Percentiles rank a stretch among this genome's conserved stretches.
These are phyloP conservation scores for Spatulosminthurus flaviceps DNA, from an alignment of 2,888 invertebrate genomes.

Conservation along the genomic window DNA sequence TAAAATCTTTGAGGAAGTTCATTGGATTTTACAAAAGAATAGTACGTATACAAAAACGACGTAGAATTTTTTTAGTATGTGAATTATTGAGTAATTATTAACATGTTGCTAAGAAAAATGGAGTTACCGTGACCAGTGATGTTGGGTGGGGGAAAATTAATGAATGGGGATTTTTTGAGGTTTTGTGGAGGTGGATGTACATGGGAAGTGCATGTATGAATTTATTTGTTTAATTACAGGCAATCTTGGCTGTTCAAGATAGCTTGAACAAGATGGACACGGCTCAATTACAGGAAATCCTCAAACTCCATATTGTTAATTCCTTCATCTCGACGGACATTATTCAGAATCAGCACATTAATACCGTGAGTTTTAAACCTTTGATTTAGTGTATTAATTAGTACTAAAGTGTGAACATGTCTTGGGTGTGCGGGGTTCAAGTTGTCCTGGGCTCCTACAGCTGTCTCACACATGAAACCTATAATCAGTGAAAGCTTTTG, in stretches of 20 bases:
- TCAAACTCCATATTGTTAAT: conserved; percentile 83
- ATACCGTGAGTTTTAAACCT: conserved; percentile 71
- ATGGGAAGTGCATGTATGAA: no score
- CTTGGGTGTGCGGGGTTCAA: conserved; percentile 16
- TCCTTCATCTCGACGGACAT: conserved; percentile 79
- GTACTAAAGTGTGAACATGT: conserved; percentile 33
- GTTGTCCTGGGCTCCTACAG: not conserved
- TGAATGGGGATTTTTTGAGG: no score
- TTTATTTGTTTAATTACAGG: conserved; percentile 25
- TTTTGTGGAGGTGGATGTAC: no score
- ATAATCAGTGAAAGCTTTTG: not conserved
- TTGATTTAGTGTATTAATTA: conserved; percentile 32
- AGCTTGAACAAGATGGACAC: conserved; percentile 68
- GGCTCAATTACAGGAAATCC: conserved; percentile 77
- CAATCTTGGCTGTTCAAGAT: conserved; percentile 25
- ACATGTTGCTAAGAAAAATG: no score
- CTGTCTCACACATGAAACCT: conserved; percentile 15
- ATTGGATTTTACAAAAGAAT: no score
- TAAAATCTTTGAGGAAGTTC: no score
- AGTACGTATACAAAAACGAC: no score
- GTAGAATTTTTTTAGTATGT: no score
- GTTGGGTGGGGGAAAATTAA: no score
- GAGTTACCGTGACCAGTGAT: no score
- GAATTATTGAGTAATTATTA: no score
- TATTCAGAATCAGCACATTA: conserved; percentile 77